Evolutionary conservation across 2,888 invertebrate genomes (phyloP), one percentile per base, ranked within the genome.

Genomic region (Nyleta sp.): DNA sequence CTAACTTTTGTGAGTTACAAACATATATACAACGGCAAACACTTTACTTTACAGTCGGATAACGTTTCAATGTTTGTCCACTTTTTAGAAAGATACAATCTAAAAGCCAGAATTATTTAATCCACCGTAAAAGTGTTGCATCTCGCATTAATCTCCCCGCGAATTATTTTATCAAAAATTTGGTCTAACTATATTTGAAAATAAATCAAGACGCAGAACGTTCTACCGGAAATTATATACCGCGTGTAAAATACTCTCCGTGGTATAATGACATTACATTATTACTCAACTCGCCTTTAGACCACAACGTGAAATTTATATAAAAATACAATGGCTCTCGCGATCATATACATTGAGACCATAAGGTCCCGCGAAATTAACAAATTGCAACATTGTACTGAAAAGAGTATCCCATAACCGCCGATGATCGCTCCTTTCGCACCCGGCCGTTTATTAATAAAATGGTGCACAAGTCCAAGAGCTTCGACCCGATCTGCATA

Each of bases 401-500:
- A 44, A 60, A 44, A 22, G 73, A 57, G 55, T 48, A 75, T 44
- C 40, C 38, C 55, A 76, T 80, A 75, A 60, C 65, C 60, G 67
- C 13, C 55, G 59, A 73, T 40, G 73, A 71, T 77, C 65, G 62
- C 13, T 80, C 50, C 73, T 60, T 80, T 80, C 72, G 72, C 78
- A 80, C 75, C 72, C 78, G 75, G 72, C 68, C 72, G 72, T 78
- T 80, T 76, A 73, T 78, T 78, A 76, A 78, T 80, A 76, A 78
- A 76, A 81, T 78, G 71, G 75, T 73, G 78, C 72, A 53, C 67
- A 80, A 78, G 65, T 65, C 65, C 76, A 40, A 48, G 53, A 68
- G 75, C 68, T 71, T 70, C 68, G 60, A 46, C 62, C 20, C 72
- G 68, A 84, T 85, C 83, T 87, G 84, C 87, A 88, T 89, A 89